Base-by-base conservation (phyloP, 2,888 invertebrate genomes). In the Pachliopta kotzebuea region DNA sequence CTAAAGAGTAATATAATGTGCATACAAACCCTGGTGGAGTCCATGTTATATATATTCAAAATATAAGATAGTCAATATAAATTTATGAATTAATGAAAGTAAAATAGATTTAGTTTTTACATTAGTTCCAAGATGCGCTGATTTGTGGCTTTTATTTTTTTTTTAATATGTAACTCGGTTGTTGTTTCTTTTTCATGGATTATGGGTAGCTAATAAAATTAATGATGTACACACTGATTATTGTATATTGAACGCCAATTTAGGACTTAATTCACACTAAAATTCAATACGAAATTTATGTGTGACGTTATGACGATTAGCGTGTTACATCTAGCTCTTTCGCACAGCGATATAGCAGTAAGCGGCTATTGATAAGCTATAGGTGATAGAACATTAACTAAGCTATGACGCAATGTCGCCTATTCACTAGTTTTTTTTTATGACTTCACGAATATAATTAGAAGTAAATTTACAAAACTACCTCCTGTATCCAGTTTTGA, bases 61-160 rank as follows among this genome's bases (percentile, higher is more conserved):
- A 80, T 78, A 81, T 82, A 81, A 80, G 75, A 83, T 87, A 89
- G 88, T 88, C 85, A 84, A 85, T 85, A 86, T 85, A 85, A 23
- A 50, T 80, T 72, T 77, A 76, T 73, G 72, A 73, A 66, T 75
- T 70, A 74, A 71, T 78, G 77, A 80, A 37, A 77, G 74, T 77
- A 81, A 83, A 83, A 80, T 85, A 86, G 29, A 80, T 70, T 79
- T 87, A 85, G 79, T 84, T 83, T 49, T 80, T 81, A 73, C 81
- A 77, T 60, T 52, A 76, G 76, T 80, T 79, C 79, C 72, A 76
- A n/a, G 76, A 75, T 74, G 76, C 69, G 74, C 60, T 49, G 76
- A 78, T 74, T 77, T 70, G 72, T 63, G 62, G 21, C 21, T 54
- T 78, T 83, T 83, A 83, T 78, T 76, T 76, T 69, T 23, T 50